phyloP scores from a whole-genome alignment of 2,113 vertebrate species.

The Heterotis niloticus region DNA sequence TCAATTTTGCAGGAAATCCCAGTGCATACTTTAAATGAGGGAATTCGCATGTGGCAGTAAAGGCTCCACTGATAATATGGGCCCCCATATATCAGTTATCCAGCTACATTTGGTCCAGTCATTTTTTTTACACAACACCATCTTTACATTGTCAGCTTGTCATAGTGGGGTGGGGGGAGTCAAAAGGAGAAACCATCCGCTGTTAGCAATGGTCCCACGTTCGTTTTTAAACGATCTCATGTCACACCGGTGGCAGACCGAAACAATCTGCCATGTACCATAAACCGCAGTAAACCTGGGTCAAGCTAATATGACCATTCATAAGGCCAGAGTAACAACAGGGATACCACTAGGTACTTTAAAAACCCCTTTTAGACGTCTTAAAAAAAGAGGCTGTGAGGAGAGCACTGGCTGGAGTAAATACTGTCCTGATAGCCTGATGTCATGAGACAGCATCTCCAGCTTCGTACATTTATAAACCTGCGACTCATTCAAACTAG shows the following conservation, averaged over 20 bases:
- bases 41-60: constrained; percentile 66
- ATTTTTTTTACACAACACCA: constrained; percentile 85
- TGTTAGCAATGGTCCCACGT: constrained; percentile 81
- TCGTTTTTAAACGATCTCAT: constrained; percentile 82
- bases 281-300: constrained; percentile 78
- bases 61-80: constrained; percentile 66
- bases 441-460: constrained; percentile 84
- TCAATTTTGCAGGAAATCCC: constrained; percentile 39
- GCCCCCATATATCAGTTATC: constrained; percentile 84
- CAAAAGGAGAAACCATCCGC: constrained; percentile 85
- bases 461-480: constrained; percentile 91
- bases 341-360: constrained; percentile 82
- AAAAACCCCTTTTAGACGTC: constrained; percentile 73
- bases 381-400: constrained; percentile 75
- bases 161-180: constrained; percentile 65
- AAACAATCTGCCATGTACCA: constrained; percentile 75
- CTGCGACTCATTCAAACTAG: constrained; percentile 40
- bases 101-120: constrained; percentile 74
- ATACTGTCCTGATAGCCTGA: constrained; percentile 97
- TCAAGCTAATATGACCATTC: constrained; percentile 78
- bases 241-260: constrained; percentile 56
- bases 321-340: constrained; percentile 65
- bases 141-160: constrained; percentile 82
- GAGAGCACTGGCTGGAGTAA: constrained; percentile 75
- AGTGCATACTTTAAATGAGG: constrained; percentile 59